Percentiles rank a stretch among this genome's conserved stretches.
phyloP scores from a whole-genome alignment of 2,113 vertebrate genomes.

The Gambusia holbrooki region DNA sequence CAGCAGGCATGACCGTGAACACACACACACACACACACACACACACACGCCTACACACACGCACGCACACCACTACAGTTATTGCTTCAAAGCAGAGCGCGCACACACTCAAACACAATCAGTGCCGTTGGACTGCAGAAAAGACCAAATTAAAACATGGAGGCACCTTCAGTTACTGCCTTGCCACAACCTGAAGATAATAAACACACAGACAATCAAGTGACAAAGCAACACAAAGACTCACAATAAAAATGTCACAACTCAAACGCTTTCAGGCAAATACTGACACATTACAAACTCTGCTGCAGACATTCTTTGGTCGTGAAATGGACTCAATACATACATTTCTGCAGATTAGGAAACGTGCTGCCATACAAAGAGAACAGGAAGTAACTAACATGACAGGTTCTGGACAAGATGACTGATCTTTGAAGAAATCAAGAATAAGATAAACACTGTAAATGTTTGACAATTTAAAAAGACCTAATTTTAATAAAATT shows the following conservation, averaged over 20 bases:
- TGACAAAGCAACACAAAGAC: constrained; percentile 38
- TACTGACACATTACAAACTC: constrained; percentile 50
- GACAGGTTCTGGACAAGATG: constrained; percentile 5
- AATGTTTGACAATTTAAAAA: background rate
- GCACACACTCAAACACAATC: constrained; percentile 29
- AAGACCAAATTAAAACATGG: constrained; percentile 16
- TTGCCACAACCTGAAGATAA: constrained; percentile 47
- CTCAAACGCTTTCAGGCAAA: constrained; percentile 41
- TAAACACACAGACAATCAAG: constrained; percentile 15
- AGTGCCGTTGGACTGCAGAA: constrained; percentile 49
- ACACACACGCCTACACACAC: constrained; percentile 21
- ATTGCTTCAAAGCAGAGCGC: constrained; percentile 65
- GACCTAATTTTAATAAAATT: background rate
- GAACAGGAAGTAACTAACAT: constrained; percentile 31
- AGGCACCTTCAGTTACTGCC: constrained; percentile 46
- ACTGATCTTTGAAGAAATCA: background rate
- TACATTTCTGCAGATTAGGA: constrained; percentile 16
- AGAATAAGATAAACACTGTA: background rate
- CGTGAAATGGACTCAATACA: constrained; percentile 54
- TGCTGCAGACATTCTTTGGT: constrained; percentile 78
- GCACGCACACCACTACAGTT: constrained; percentile 50
- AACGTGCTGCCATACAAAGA: constrained; percentile 56
- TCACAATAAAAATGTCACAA: constrained; percentile 35
- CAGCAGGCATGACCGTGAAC: constrained; percentile 33
- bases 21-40: constrained; percentile 35